Conservation (phyloP, 2,797 vertebrate genomes). For the Petrocephalus sullivani region DNA sequence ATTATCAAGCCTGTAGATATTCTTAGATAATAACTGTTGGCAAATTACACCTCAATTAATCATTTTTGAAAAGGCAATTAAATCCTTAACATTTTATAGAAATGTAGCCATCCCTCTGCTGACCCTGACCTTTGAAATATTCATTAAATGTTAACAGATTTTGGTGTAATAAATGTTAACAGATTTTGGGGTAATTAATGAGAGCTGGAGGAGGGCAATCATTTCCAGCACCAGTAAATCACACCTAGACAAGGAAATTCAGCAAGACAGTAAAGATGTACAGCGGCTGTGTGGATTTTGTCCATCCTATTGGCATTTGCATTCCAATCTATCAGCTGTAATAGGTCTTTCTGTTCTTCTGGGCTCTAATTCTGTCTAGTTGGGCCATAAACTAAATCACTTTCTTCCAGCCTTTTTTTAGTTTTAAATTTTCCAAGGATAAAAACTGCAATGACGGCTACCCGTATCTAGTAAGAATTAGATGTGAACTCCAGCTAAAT, state of each 20-base stretch:
- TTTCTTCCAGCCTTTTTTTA: not conserved
- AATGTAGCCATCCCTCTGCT: conserved; percentile 17
- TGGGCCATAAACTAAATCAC: not conserved
- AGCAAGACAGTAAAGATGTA: not conserved
- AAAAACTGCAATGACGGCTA: not conserved
- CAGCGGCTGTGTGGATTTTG: conserved; percentile 5
- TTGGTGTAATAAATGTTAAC: conserved; percentile 22
- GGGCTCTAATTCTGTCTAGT: not conserved
- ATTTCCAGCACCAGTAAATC: conserved; percentile 12
- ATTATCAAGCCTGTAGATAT: conserved; percentile 40
- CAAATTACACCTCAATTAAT: conserved; percentile 48
- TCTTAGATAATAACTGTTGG: conserved; percentile 44
- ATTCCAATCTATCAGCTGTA: not conserved
- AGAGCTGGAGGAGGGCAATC: not conserved
- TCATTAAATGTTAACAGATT: conserved; percentile 27
- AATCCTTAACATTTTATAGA: conserved; percentile 30
- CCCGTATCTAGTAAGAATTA: not conserved
- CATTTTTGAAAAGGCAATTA: conserved; percentile 47
- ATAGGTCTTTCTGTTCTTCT: not conserved
- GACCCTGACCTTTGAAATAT: conserved; percentile 28
- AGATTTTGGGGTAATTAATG: conserved; percentile 18
- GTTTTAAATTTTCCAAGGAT: not conserved
- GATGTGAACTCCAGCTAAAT: not conserved
- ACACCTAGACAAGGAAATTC: not conserved
- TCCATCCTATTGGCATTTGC: not conserved